phyloP scores from a whole-genome alignment of 92 coral and sea anemone genomes.

The Bergia puertoricense region DNA sequence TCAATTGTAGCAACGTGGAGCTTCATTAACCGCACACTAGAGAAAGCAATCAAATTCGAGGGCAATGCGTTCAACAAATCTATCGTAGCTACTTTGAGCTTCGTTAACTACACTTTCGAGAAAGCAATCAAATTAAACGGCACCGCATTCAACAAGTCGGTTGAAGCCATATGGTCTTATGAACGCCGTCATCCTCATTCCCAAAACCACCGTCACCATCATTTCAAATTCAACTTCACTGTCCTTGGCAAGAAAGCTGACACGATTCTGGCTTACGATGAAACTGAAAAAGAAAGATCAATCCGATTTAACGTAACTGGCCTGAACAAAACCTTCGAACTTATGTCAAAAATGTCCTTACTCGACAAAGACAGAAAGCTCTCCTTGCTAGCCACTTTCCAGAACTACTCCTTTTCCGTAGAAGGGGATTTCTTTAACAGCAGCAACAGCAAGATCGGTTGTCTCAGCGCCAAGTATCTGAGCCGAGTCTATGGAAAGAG shows the following conservation, averaged over 20 bases:
- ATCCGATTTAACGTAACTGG: constrained; percentile 46
- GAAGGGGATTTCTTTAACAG: constrained; percentile 66
- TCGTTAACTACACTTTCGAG: constrained; percentile 40
- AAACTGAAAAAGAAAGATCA: constrained; percentile 25
- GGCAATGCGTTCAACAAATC: constrained; percentile 63
- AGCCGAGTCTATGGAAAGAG: constrained; percentile 69
- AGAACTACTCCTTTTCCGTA: constrained; percentile 69
- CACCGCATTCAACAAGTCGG: constrained; percentile 39
- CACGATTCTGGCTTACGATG: constrained; percentile 28
- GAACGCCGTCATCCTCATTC: constrained; percentile 12
- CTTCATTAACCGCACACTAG: constrained; percentile 54
- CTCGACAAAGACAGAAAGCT: constrained; percentile 61
- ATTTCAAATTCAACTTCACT: constrained; percentile 46
- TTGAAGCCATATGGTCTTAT: constrained; percentile 53
- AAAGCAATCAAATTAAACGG: constrained; percentile 56
- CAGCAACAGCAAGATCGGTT: constrained; percentile 56
- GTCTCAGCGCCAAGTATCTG: constrained; percentile 64
- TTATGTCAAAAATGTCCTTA: constrained; percentile 61
- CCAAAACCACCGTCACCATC: constrained; percentile 24
- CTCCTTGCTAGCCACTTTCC: constrained; percentile 70
- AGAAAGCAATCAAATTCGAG: constrained; percentile 73
- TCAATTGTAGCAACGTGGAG: constrained; percentile 67
- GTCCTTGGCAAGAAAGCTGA: constrained; percentile 43
- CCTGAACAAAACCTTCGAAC: constrained; percentile 62
- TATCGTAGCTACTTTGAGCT: constrained; percentile 38